phyloP scores from a whole-genome alignment of 30 jellyfish, hydroid and myxozoan species.

The Chrysaora quinquecirrha region DNA sequence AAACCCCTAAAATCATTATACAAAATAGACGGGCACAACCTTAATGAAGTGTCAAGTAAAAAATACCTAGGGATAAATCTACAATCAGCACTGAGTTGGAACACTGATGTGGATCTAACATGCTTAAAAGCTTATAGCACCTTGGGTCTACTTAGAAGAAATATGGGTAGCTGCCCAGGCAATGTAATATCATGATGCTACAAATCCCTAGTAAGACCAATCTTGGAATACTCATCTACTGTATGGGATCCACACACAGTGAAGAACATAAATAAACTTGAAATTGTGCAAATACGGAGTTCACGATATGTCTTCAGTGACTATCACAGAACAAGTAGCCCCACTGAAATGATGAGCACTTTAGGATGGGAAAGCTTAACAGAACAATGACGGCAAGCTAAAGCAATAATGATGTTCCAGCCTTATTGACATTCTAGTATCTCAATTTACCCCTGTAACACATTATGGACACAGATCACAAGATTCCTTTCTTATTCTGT shows the following conservation, averaged over 20 bases:
- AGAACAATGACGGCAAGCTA: constrained; percentile 27
- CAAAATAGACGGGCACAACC: background rate
- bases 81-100: constrained; percentile 19
- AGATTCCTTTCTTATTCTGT: background rate
- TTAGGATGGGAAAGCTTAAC: constrained; percentile 56
- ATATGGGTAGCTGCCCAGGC: constrained; percentile 31
- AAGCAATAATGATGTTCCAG: background rate
- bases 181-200: constrained; percentile 13
- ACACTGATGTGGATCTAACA: background rate
- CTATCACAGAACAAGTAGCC: constrained; percentile 45
- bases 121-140: constrained; percentile 49
- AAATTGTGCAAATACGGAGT: constrained; percentile 30
- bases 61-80: constrained; percentile 28
- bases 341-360: constrained; percentile 45
- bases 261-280: constrained; percentile 27
- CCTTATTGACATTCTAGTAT: background rate
- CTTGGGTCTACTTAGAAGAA: constrained; percentile 34
- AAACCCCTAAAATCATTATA: background rate
- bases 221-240: constrained; percentile 27
- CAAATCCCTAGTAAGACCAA: constrained; percentile 47
- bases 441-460: background rate
- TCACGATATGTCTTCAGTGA: constrained; percentile 35
- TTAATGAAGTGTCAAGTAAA: background rate
- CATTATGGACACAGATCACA: background rate
- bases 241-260: constrained; percentile 32